phyloP scores from a whole-genome alignment of 2,797 vertebrate species.

The Heliangelus exortis region DNA sequence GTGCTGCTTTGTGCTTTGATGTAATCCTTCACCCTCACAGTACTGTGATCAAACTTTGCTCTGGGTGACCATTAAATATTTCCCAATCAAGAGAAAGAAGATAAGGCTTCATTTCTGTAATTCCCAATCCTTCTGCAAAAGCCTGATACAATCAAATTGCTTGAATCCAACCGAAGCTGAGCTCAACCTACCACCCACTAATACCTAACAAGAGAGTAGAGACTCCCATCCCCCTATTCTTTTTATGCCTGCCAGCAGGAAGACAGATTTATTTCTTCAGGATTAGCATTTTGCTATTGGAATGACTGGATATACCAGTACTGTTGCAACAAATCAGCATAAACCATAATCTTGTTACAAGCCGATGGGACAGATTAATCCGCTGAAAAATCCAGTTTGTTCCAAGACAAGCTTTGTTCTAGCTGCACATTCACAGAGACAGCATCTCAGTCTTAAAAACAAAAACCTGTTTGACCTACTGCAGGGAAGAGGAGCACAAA shows the following conservation, averaged over 20 bases:
- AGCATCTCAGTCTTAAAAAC: not conserved
- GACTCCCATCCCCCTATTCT: slow-evolving; percentile 6
- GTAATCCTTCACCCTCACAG: not conserved
- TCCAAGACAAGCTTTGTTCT: slow-evolving; percentile 14
- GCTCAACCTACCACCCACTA: not conserved
- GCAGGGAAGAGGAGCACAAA: slow-evolving; percentile 19
- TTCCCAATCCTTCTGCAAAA: slow-evolving; percentile 4
- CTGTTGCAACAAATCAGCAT: slow-evolving; percentile 56
- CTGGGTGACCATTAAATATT: not conserved
- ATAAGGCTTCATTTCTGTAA: not conserved
- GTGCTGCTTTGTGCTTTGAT: not conserved
- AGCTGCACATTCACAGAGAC: not conserved
- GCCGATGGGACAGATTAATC: slow-evolving; percentile 52
- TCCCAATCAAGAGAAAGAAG: slow-evolving; percentile 18
- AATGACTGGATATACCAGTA: slow-evolving; percentile 57
- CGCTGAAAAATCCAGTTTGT: slow-evolving; percentile 54
- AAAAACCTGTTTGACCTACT: not conserved
- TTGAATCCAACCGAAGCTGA: slow-evolving; percentile 6
- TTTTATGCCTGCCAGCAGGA: slow-evolving; percentile 16
- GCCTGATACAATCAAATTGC: slow-evolving; percentile 22
- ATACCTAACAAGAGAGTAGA: not conserved
- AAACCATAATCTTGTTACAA: slow-evolving; percentile 64
- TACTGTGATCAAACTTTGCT: not conserved
- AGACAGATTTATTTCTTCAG: slow-evolving; percentile 37
- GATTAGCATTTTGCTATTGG: slow-evolving; percentile 59